Evolutionary conservation across 2,113 vertebrate species (phyloP).

Genomic region (Pipra filicauda): DNA sequence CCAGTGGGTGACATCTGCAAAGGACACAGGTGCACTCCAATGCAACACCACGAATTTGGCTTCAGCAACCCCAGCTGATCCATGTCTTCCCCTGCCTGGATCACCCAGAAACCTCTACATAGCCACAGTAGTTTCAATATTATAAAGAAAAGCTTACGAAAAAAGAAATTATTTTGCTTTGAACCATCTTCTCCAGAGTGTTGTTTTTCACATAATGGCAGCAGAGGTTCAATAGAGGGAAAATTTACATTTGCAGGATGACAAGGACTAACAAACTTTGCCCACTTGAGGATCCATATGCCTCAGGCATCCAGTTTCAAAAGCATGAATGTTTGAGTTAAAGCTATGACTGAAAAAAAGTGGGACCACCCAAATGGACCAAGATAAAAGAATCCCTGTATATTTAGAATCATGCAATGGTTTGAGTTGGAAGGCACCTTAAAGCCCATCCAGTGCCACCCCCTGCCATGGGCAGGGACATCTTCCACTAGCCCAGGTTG

Average conservation of each 20-base stretch:
- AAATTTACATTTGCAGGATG: background rate
- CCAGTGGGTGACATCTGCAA: background rate
- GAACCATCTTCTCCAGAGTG: background rate
- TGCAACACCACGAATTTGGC: background rate
- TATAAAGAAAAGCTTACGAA: background rate
- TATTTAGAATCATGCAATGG: background rate
- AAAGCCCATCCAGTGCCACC: accelerated
- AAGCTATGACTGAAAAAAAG: background rate
- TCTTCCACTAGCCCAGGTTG: background rate
- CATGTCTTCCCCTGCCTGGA: background rate
- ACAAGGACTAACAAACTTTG: background rate
- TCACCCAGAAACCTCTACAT: background rate
- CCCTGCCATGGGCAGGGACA: background rate
- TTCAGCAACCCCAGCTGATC: background rate
- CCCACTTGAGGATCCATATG: background rate
- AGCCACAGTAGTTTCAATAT: background rate
- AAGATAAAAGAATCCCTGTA: background rate
- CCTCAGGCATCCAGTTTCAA: background rate
- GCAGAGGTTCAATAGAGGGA: background rate
- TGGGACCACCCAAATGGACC: background rate
- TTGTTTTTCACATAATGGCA: background rate
- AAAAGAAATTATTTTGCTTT: background rate
- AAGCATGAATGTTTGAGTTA: background rate
- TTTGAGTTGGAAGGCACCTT: background rate
- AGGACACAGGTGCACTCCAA: accelerated